phyloP scores from a whole-genome alignment of 1,140 invertebrate genomes.

The Coptotermes formosanus region DNA sequence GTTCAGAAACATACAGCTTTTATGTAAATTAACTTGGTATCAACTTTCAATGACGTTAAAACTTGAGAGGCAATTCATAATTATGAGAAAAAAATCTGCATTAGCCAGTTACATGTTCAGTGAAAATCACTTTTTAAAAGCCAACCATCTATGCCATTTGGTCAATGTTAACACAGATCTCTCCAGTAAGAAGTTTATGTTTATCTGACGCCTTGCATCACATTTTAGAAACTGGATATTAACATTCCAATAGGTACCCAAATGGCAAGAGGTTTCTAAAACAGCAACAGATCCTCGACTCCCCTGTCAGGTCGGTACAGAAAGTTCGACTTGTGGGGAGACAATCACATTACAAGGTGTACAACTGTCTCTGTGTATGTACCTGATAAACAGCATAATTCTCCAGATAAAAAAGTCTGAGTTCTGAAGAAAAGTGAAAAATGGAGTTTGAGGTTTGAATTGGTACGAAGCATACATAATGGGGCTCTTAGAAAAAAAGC shows the following conservation, averaged over 20 bases:
- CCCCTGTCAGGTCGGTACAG: background rate
- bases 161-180: background rate
- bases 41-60: background rate
- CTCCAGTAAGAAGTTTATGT: background rate
- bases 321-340: background rate
- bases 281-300: background rate
- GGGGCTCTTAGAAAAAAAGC: too few relatives aligned
- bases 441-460: background rate
- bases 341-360: background rate
- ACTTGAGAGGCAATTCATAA: background rate
- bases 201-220: background rate
- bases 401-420: background rate
- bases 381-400: background rate
- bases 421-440: constrained; percentile 2
- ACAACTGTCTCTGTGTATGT: too few relatives aligned
- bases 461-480: too few relatives aligned
- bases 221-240: background rate
- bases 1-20: background rate
- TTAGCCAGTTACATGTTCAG: background rate
- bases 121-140: background rate
- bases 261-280: constrained; percentile 4
- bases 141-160: constrained; percentile 13
- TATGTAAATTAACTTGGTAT: background rate
- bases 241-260: background rate
- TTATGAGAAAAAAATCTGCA: background rate